Percentiles rank a stretch among this genome's conserved stretches.
Evolutionary conservation across 2,797 vertebrate species (phyloP).

Genomic region (Ctenosaura bakeri): DNA sequence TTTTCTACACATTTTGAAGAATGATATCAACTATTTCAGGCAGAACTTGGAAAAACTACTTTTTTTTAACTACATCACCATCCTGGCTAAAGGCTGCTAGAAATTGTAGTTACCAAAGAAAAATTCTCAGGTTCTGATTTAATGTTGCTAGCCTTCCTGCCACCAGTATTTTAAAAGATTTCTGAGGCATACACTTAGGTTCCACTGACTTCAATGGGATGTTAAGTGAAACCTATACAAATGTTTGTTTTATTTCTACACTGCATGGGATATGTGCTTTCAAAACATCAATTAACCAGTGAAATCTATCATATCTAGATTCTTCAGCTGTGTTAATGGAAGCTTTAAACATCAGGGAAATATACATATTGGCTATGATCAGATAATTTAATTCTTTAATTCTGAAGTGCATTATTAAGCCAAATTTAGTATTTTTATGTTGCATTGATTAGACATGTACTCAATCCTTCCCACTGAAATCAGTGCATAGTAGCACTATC

Average conservation of each 20-base stretch:
- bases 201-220: background rate
- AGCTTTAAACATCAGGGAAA: background rate
- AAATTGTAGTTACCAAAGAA: too few relatives aligned
- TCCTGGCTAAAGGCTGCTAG: too few relatives aligned
- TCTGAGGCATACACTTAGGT: background rate
- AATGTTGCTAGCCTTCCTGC: background rate
- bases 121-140: background rate
- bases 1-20: background rate
- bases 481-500: background rate
- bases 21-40: background rate
- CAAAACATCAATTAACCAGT: background rate
- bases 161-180: constrained; percentile 4
- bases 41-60: background rate
- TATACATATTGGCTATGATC: background rate
- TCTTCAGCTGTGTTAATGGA: background rate
- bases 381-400: background rate
- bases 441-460: background rate
- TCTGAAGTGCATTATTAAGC: background rate
- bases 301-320: background rate
- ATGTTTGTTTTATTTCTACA: background rate
- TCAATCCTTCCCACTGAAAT: background rate
- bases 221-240: background rate
- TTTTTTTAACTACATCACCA: too few relatives aligned
- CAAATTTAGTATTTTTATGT: background rate
- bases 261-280: background rate